A percentile compares a stretch with the other conserved stretches of the same genome.
Conservation (phyloP, 2,113 vertebrate species). For the Chamaea fasciata region DNA sequence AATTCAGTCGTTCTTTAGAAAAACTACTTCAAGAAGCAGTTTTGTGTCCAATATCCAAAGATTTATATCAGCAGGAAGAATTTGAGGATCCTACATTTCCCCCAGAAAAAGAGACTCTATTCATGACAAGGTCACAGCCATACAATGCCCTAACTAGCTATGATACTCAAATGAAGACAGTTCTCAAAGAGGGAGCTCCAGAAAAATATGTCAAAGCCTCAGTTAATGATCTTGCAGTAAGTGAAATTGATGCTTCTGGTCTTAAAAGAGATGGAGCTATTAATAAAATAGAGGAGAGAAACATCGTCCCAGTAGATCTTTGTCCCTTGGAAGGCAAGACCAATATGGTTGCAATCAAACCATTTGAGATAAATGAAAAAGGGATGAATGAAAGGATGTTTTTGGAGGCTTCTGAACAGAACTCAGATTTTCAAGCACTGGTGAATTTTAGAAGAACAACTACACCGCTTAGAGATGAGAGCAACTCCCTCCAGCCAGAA, state of each 20-base stretch:
- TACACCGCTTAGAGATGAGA: neutral
- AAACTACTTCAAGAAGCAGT: constrained; percentile 48
- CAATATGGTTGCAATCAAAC: neutral
- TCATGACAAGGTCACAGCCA: neutral
- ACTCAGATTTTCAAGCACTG: neutral
- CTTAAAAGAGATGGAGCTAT: neutral
- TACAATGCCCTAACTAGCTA: neutral
- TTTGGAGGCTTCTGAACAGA: neutral
- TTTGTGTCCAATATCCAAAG: neutral
- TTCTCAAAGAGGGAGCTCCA: neutral
- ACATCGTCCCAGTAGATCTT: neutral
- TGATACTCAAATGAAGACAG: neutral
- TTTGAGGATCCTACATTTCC: neutral
- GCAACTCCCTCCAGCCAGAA: neutral
- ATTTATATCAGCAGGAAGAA: neutral
- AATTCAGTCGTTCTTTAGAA: constrained; percentile 46
- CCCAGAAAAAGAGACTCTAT: neutral
- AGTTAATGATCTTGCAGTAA: neutral
- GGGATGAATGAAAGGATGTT: neutral
- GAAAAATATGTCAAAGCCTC: neutral
- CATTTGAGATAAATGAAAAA: neutral
- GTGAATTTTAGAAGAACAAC: neutral
- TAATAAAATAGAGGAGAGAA: neutral
- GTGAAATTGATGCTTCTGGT: neutral
- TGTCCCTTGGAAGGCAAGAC: neutral